phyloP scores from a whole-genome alignment of 2,797 vertebrate species.

The Notamacropus eugenii region DNA sequence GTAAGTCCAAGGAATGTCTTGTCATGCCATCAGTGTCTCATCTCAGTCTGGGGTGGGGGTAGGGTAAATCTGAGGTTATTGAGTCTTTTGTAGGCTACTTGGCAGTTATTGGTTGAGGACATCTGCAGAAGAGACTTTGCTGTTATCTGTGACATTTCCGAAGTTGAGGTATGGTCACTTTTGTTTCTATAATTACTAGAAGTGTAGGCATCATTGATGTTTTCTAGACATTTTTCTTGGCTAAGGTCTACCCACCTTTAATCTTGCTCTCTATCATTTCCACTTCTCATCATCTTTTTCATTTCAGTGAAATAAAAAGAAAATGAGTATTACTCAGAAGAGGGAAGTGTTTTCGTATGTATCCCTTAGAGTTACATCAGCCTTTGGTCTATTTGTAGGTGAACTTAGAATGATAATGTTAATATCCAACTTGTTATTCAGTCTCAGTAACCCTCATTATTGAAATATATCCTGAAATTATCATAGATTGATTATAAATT shows the following conservation, averaged over 20 bases:
- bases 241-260: not conserved
- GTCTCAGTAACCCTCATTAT: not conserved
- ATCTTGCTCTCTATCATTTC: constrained; percentile 8
- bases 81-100: not conserved
- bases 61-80: not conserved
- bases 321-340: constrained; percentile 46
- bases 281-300: constrained; percentile 32
- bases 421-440: constrained; percentile 14
- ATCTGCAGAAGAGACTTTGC: not conserved
- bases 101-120: not conserved
- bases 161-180: not conserved
- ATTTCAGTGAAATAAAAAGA: constrained; percentile 53
- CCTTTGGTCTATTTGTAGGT: constrained; percentile 11
- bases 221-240: constrained; percentile 57
- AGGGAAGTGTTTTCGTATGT: constrained; percentile 39
- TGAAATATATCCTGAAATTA: constrained; percentile 12
- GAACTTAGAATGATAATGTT: not conserved
- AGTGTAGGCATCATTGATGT: not conserved
- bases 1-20: not conserved
- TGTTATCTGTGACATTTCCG: not conserved
- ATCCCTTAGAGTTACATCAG: constrained; percentile 29
- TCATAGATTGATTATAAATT: not conserved
- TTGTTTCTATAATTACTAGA: not conserved
- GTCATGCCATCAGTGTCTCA: constrained; percentile 6
- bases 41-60: not conserved